These are phyloP conservation scores for Hiodon alosoides DNA, from an alignment of 2,113 vertebrate genomes.

Conservation along the genomic window DNA sequence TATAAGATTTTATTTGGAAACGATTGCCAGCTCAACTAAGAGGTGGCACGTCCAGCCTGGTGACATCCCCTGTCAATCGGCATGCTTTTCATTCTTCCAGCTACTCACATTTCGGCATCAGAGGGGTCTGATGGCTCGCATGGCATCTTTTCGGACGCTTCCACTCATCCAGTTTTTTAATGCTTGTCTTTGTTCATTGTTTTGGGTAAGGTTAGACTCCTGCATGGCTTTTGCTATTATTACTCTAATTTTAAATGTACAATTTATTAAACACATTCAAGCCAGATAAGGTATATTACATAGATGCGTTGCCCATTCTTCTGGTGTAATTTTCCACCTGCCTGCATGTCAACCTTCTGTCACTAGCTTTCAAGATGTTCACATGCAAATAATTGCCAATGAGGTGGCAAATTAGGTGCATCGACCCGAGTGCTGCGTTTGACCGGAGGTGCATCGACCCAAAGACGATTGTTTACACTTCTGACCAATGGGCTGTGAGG, in stretches of 20 bases:
- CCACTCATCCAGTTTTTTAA: not conserved
- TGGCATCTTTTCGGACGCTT: not conserved
- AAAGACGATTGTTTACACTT: not conserved
- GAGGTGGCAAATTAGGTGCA: no score
- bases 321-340: not conserved
- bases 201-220: not conserved
- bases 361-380: conserved; percentile 49
- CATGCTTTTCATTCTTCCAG: not conserved
- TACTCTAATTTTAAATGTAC: conserved; percentile 1
- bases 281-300: not conserved
- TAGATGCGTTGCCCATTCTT: conserved; percentile 1
- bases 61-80: no score
- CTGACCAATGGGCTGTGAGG: not conserved
- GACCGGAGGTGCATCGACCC: not conserved
- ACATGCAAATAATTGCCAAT: conserved; percentile 41
- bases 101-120: not conserved
- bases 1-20: not conserved
- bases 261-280: not conserved
- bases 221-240: not conserved
- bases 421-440: not conserved
- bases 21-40: conserved; percentile 2
- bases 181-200: no score
- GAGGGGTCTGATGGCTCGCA: not conserved
- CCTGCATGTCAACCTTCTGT: conserved; percentile 39
- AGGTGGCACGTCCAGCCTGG: not conserved